Conservation (phyloP, 1,140 invertebrate species). For the Lineus longissimus region DNA sequence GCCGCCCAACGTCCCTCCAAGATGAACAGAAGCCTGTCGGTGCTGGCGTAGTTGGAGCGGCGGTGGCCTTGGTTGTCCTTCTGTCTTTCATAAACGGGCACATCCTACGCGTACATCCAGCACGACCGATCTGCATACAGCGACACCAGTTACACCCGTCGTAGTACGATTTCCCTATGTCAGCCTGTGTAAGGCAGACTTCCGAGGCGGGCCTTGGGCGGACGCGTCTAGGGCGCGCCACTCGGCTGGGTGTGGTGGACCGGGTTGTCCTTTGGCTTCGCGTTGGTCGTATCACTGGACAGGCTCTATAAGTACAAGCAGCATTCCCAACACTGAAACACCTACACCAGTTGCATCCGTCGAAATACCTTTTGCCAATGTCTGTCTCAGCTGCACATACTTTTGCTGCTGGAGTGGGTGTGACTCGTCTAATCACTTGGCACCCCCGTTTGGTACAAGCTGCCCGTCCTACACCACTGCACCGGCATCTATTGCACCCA, state of each 20-base stretch:
- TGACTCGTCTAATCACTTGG: neutral
- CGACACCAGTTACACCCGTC: slow-evolving; percentile 1
- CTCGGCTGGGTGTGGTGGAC: neutral
- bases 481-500: neutral
- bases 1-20: no score
- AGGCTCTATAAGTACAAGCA: neutral
- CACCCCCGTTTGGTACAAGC: neutral
- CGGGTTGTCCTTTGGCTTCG: neutral
- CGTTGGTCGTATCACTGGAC: neutral
- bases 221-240: neutral
- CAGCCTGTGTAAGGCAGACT: neutral
- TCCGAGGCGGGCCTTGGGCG: neutral
- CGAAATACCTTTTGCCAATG: neutral
- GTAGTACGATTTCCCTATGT: neutral
- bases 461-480: neutral
- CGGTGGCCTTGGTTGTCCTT: no score
- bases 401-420: neutral
- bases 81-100: slow-evolving; percentile 14
- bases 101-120: neutral
- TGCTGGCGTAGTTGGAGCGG: no score
- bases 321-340: neutral
- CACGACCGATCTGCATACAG: neutral
- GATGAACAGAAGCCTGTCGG: no score
- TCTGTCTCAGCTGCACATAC: neutral
- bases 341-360: slow-evolving; percentile 4